Evolutionary conservation across 2,113 vertebrate species (phyloP).

Genomic region (Junco hyemalis): DNA sequence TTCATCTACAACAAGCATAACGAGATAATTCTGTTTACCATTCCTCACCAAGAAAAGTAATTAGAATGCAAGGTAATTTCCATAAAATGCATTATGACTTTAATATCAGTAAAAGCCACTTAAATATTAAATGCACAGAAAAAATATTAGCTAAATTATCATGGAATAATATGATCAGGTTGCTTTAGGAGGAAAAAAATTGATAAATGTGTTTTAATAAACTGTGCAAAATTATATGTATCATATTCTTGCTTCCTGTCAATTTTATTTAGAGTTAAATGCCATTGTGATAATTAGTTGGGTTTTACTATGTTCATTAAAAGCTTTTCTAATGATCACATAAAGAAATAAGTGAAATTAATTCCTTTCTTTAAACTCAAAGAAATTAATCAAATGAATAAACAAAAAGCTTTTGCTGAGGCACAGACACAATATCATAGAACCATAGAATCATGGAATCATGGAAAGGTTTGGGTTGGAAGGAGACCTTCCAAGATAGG

Average conservation of each 20-base stretch:
- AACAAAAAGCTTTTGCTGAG: conserved; percentile 58
- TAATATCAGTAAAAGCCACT: conserved; percentile 78
- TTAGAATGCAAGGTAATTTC: conserved; percentile 69
- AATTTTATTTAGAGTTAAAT: conserved; percentile 93
- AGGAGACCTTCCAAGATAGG: neutral
- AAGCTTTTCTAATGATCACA: conserved; percentile 77
- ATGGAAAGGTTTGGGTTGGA: neutral
- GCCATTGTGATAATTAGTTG: conserved; percentile 80
- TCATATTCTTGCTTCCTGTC: conserved; percentile 82
- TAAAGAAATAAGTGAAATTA: conserved; percentile 75
- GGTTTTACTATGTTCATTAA: conserved; percentile 82
- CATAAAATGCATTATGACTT: conserved; percentile 76
- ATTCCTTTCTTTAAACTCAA: conserved; percentile 65
- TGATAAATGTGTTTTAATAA: conserved; percentile 87
- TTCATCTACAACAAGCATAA: conserved; percentile 29
- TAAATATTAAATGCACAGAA: conserved; percentile 76
- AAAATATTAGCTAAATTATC: conserved; percentile 83
- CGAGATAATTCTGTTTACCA: neutral
- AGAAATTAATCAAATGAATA: conserved; percentile 60
- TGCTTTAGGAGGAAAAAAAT: conserved; percentile 64
- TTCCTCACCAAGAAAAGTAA: conserved; percentile 64
- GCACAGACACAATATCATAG: neutral
- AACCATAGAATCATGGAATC: neutral
- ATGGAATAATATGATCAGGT: conserved; percentile 76
- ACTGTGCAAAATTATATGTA: conserved; percentile 77